Base-by-base conservation (phyloP, 2,888 invertebrate species). In the Hartigia nigra region DNA sequence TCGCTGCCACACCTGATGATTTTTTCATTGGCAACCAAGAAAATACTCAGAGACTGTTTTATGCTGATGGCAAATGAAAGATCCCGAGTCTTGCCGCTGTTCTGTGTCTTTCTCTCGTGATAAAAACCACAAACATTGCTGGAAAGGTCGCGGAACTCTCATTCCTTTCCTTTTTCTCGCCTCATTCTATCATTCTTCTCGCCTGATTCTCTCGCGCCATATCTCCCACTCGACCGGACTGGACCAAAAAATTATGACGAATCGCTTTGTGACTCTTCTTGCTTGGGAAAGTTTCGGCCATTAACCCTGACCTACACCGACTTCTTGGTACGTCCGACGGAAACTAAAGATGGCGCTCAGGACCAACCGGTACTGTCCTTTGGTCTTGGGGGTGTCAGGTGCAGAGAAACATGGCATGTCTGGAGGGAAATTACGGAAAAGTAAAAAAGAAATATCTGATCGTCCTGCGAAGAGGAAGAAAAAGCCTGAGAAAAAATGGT, bases 281-380 rank as follows among this genome's bases (percentile, higher is more conserved):
- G 78, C 78, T 34, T 76, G 79, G 84, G 83, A 86, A 85, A 86
- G 80, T 85, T 82, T 79, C 77, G 81, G 75, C 78, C 84, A 81
- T 84, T 85, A 84, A 85, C 85, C 86, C 85, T 86, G 86, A 87
- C 87, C 85, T 85, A 84, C 69, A 79, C 74, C 80, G 81, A 84
- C 78, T 76, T 74, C 80, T 79, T 70, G 76, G 75, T 14, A 5
- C 14, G 39, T 5, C 39, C 39, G 55, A 23, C 55, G 55, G 55
- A 55, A 55, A 23, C 9, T 55, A 2, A 23, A 23, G 55, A 39
- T 39, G 39, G 5, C 23, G 39, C 39, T 5, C 5, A 55, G 23
- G 23, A 55, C 23, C 55, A 0, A 5, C 9, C 23, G 55, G 39
- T 14, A 39, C 14, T 0, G 4, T 39, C 14, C 39, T 37, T 12